Conservation (phyloP, 1,140 invertebrate genomes). For the Penaeus indicus region DNA sequence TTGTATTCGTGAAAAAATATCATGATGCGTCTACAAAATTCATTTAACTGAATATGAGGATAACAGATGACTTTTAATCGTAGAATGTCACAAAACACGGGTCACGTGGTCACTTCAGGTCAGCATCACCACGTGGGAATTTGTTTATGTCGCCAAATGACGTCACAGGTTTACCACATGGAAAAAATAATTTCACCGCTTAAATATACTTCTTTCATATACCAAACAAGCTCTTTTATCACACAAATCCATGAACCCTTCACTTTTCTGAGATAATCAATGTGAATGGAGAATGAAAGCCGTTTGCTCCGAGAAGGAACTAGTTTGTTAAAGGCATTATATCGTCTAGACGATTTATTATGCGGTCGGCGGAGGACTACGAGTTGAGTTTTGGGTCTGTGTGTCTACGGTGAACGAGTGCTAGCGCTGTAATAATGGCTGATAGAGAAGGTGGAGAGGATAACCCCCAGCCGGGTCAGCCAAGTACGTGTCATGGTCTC, state of each 20-base stretch:
- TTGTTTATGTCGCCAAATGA: constrained; percentile 64
- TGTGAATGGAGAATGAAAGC: not conserved
- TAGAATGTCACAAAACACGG: constrained; percentile 48
- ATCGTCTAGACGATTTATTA: constrained; percentile 64
- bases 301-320: not conserved
- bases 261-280: not conserved
- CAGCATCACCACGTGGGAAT: constrained; percentile 59
- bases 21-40: not conserved
- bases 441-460: constrained; percentile 60
- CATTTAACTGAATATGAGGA: not conserved
- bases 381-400: constrained; percentile 53
- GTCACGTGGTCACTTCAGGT: constrained; percentile 62
- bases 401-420: constrained; percentile 50
- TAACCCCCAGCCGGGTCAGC: constrained; percentile 56
- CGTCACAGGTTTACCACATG: constrained; percentile 53
- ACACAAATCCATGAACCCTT: too few species aligned
- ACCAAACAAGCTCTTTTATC: not conserved
- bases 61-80: not conserved
- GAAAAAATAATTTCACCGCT: constrained; percentile 16
- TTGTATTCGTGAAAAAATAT: too few species aligned
- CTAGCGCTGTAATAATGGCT: constrained; percentile 50
- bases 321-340: constrained; percentile 52
- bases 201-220: not conserved
- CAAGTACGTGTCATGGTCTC: constrained; percentile 54
- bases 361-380: constrained; percentile 59